These are phyloP conservation scores for Enteromius trimaculatus DNA, from an alignment of 2,797 vertebrate species.

Conservation along the genomic window DNA sequence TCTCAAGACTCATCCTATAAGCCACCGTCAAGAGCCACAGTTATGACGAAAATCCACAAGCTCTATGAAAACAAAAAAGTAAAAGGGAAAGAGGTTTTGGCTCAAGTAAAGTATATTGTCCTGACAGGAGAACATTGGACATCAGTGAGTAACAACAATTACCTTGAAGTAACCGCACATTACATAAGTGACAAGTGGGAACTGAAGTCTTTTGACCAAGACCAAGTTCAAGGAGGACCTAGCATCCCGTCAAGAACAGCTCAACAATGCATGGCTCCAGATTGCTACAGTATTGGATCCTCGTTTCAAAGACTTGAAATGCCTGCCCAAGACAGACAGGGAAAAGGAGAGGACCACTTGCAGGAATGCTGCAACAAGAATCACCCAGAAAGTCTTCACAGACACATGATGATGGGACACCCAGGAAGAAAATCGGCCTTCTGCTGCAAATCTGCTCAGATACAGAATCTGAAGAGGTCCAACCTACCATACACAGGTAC, in stretches of 20 bases:
- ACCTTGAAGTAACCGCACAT: too few species aligned
- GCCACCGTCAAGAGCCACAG: too few species aligned
- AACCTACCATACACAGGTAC: conserved; percentile 11
- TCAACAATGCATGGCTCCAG: conserved; percentile 35
- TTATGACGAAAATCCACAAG: too few species aligned
- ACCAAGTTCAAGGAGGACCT: conserved; percentile 43
- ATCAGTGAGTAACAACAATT: too few species aligned
- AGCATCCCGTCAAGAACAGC: conserved; percentile 31
- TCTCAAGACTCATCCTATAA: too few species aligned
- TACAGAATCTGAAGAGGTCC: conserved; percentile 36
- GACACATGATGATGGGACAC: conserved; percentile 34
- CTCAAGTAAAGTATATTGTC: too few species aligned
- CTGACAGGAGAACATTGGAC: too few species aligned
- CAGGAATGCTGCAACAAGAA: conserved; percentile 36
- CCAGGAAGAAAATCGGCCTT: conserved; percentile 41
- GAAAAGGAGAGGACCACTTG: conserved; percentile 47
- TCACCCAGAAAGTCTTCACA: conserved; percentile 28
- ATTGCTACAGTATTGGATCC: conserved; percentile 51
- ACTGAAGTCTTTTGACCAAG: conserved; percentile 1
- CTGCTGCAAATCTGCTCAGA: conserved; percentile 5
- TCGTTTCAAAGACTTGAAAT: conserved; percentile 54
- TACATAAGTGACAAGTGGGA: too few species aligned
- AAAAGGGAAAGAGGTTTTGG: too few species aligned
- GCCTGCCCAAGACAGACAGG: conserved; percentile 47
- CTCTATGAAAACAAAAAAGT: too few species aligned